Evolutionary conservation across 2,113 vertebrate species (phyloP), one percentile per base, ranked within the genome.

Genomic region (Stegastes partitus): DNA sequence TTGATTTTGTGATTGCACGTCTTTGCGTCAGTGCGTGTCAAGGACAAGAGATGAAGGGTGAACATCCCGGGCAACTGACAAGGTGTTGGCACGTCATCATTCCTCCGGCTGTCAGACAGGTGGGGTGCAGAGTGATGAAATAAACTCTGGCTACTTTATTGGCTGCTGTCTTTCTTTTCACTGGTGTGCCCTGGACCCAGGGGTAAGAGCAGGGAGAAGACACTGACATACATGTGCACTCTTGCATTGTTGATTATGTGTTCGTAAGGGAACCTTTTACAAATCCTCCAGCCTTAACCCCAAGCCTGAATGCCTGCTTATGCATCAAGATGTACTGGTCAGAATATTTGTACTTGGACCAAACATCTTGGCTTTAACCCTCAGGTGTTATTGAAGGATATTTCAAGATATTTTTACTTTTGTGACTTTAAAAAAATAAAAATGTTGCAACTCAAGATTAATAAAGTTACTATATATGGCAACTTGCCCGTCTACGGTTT

Each of bases 51-150:
- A 70, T 68, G n/a, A 79, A 69, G 58, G 59, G 31, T 19, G 31
- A 72, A 28, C 68, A 49, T 70, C 34, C 7, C 42, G 59, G 26
- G 26, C 18, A 5, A 10, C 14, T 67, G 83, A 75, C 65, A 55
- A 45, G 56, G 47, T 82, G 79, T 21, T 66, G 81, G 66, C 31
- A 45, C 14, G 11, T 21, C 6, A 6, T 71, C 57, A 59, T 70
- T 85, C 69, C 68, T 83, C 39, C 26, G 19, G 9, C 47, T 62
- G 49, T 70, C 51, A 3, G 49, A 68, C 9, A 21, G 31, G 54
- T 25, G 21, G 53, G 61, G 49, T 58, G 21, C 37, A 25, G 22
- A 54, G 53, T 19, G 31, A 66, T 73, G 18, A 31, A 28, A 85
- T 70, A 2, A 67, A 75, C 42, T 56, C 11, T 11, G 37, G 49